Base-by-base conservation (phyloP, 2,113 vertebrate genomes). In the Manacus vitellinus region DNA sequence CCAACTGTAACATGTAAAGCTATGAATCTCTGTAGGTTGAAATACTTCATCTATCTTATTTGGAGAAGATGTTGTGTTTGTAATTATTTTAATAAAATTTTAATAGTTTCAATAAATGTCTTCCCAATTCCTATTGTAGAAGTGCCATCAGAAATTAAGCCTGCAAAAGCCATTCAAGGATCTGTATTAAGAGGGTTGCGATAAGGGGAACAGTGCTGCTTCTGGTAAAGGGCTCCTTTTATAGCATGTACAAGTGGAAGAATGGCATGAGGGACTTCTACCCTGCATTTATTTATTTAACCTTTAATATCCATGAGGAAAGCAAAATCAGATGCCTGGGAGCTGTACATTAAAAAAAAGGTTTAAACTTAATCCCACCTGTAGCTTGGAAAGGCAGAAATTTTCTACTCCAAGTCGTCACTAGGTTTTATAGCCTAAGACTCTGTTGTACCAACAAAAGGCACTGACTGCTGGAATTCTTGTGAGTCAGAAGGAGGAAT, bases 371-470 rank as follows among this genome's bases (percentile, higher is more conserved):
- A 88, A 76, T 63, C 62, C 30, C 6, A 44, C 27, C 22, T 82
- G 39, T 39, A 82, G 43, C 55, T 87, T 55, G 52, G 62, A 41
- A 54, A 16, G 27, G 41, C 56, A 65, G 44, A n/a, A 1, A 5
- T 66, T 68, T 62, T 65, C 14, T 59, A 2, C 33, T 76, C 37
- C 17, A 47, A n/a, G 28, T 41, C 0, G 0, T 82, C 31, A 2
- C 27, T n/a, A 4, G 9, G 16, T 76, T 72, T 88, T 65, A 18
- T 35, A 58, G 79, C 67, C 5, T 10, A 12, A 63, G 35, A 15
- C 37, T 46, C 24, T 65, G 65, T 66, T 79, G 33, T 80, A 82
- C 49, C 31, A 77, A 23, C 65, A 24, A 10, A 41, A 21, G 70
- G n/a, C 6, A 13, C 24, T 28, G 59, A 4, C 65, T 58, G 43